Conservation (phyloP, 1,140 invertebrate genomes). For the Gonioctena quinquepunctata region DNA sequence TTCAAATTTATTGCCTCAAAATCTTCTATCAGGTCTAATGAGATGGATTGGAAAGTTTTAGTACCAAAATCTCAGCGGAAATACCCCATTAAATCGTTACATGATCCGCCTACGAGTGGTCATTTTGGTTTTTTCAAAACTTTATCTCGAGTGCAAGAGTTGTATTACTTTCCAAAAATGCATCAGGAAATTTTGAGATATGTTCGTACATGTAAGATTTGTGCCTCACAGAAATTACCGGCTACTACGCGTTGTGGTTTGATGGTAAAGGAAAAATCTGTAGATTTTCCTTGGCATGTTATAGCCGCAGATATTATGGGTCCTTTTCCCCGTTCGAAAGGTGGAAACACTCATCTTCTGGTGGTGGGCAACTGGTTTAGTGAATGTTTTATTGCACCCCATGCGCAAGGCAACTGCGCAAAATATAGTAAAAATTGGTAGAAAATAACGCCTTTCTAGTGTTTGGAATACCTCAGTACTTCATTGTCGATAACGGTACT, state of each 20-base stretch:
- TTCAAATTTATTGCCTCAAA: slow-evolving; percentile 21
- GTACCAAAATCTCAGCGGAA: slow-evolving; percentile 16
- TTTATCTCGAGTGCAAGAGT: slow-evolving; percentile 11
- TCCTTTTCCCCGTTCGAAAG: background rate
- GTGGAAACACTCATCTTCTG: slow-evolving; percentile 34
- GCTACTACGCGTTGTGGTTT: slow-evolving; percentile 4
- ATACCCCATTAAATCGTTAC: slow-evolving; percentile 14
- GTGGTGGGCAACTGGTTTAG: slow-evolving; percentile 42
- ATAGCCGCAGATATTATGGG: slow-evolving; percentile 48
- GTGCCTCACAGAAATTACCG: slow-evolving; percentile 22
- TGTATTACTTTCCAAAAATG: background rate
- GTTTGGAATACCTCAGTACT: background rate
- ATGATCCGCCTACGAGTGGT: slow-evolving; percentile 14
- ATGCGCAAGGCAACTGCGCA: slow-evolving; percentile 14
- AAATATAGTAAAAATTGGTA: slow-evolving; percentile 7
- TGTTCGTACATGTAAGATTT: slow-evolving; percentile 12
- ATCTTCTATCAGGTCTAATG: background rate
- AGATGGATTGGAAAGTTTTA: slow-evolving; percentile 30
- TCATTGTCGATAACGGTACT: background rate
- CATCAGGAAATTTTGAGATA: background rate
- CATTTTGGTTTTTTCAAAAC: slow-evolving; percentile 15
- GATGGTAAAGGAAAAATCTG: slow-evolving; percentile 25
- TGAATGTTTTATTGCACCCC: slow-evolving; percentile 21
- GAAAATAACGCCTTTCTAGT: background rate
- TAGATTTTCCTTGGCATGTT: slow-evolving; percentile 30